These are phyloP conservation scores for Acromyrmex charruanus DNA, from an alignment of 1,140 invertebrate species.

Conservation along the genomic window DNA sequence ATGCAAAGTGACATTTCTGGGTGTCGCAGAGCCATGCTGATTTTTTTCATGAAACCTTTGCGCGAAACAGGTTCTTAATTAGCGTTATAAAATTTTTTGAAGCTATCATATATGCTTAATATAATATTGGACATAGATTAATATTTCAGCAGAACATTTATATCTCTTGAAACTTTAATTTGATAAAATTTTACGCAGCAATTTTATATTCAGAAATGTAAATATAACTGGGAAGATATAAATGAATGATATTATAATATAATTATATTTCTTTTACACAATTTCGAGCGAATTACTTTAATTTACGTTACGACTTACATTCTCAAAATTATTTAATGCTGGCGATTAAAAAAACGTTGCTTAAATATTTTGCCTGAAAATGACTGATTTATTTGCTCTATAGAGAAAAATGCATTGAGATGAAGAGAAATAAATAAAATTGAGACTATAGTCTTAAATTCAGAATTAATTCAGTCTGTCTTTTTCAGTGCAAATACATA, in stretches of 20 bases:
- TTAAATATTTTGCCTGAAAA: not conserved
- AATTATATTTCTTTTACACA: not conserved
- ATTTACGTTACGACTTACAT: not conserved
- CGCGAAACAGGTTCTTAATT: not conserved
- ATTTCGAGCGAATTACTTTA: not conserved
- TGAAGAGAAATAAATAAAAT: too few relatives aligned
- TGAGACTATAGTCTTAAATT: not conserved
- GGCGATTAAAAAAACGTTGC: not conserved
- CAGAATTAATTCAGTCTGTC: not conserved
- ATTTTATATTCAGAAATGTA: slow-evolving; percentile 1
- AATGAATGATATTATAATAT: not conserved
- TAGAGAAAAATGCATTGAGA: too few relatives aligned
- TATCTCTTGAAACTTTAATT: slow-evolving; percentile 22
- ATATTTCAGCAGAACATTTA: not conserved
- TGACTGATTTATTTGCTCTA: too few relatives aligned
- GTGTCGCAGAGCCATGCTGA: not conserved
- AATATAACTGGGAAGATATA: not conserved
- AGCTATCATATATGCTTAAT: not conserved
- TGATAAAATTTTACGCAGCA: not conserved
- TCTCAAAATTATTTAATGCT: not conserved
- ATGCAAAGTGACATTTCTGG: slow-evolving; percentile 35
- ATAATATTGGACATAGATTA: not conserved
- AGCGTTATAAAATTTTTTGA: not conserved
- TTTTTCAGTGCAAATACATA: not conserved
- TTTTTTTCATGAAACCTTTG: slow-evolving; percentile 3